Evolutionary conservation across 1,140 invertebrate species (phyloP), one percentile per base, ranked within the genome.

Genomic region (Antheraea mylitta): DNA sequence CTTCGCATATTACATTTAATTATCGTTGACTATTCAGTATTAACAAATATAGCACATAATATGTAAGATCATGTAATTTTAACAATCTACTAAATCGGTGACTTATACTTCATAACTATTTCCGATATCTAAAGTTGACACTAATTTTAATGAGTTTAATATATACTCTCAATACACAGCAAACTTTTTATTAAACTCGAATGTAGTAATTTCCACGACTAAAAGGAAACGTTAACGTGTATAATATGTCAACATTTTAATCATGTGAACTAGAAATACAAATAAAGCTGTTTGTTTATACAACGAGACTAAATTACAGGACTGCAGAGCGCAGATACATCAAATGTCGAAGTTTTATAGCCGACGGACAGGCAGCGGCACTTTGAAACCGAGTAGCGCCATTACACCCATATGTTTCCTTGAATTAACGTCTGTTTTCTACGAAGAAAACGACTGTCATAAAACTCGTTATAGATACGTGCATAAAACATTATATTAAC

Each of bases 371-470:
- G 82, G 70, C 76, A 68, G 87, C 89, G 89, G 87, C 89, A 85
- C 87, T 90, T 91, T 89, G 83, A 87, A 81, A 81, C 73, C 71
- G 81, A 84, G 79, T 81, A 90, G 86, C 82, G 83, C 85, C 87
- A 84, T 86, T 82, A 78, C 81, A 74, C 78, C 81, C 89, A 91
- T 82, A 85, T 90, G 89, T 84, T 91, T 91, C 89, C 87, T 90
- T 78, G 89, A 88, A 91, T 85, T 87, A 82, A 90, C 83, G 89
- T 90, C 86, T 91, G 89, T 91, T 89, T 90, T 90, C 89, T 82
- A 75, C 81, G 87, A 90, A 90, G 75, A 84, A 87, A 89, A 82
- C 76, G 74, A 74, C 83, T 72, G 80, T 83, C 85, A 77, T 89
- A 86, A 91, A 91, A 85, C 83, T 78, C 75, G 69, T 74, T 78